phyloP scores from a whole-genome alignment of 1,140 invertebrate genomes.

The Geopemphigus sp. region DNA sequence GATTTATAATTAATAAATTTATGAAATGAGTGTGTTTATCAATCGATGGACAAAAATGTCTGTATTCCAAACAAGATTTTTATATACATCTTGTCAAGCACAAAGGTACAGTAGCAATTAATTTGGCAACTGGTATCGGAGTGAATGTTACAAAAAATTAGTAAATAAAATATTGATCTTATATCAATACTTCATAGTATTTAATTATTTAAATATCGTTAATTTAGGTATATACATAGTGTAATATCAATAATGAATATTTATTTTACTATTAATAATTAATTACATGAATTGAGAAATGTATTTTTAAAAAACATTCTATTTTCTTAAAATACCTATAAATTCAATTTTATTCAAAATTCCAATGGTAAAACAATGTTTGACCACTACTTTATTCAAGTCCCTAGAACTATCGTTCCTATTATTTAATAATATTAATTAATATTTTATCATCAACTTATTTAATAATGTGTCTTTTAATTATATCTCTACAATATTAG shows the following conservation, averaged over 20 bases:
- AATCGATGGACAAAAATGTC: background rate
- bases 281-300: too few relatives aligned
- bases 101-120: conserved; percentile 45
- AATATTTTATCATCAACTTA: background rate
- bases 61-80: conserved; percentile 4
- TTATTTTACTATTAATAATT: too few relatives aligned
- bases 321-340: too few relatives aligned
- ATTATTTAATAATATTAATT: too few relatives aligned
- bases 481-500: background rate
- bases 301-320: too few relatives aligned
- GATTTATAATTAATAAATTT: background rate
- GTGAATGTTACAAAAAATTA: conserved; percentile 23
- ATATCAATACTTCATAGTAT: background rate
- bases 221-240: too few relatives aligned
- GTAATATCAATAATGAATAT: too few relatives aligned
- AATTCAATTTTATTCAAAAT: too few relatives aligned
- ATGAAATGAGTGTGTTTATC: conserved; percentile 13
- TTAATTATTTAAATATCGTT: too few relatives aligned
- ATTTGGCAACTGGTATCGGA: conserved; percentile 34
- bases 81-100: conserved; percentile 15
- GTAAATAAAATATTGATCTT: background rate
- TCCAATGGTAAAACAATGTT: too few relatives aligned
- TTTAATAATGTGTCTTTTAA: background rate
- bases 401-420: too few relatives aligned
- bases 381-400: too few relatives aligned